phyloP scores from a whole-genome alignment of 1,140 invertebrate genomes.

The Drosophila mauritiana region DNA sequence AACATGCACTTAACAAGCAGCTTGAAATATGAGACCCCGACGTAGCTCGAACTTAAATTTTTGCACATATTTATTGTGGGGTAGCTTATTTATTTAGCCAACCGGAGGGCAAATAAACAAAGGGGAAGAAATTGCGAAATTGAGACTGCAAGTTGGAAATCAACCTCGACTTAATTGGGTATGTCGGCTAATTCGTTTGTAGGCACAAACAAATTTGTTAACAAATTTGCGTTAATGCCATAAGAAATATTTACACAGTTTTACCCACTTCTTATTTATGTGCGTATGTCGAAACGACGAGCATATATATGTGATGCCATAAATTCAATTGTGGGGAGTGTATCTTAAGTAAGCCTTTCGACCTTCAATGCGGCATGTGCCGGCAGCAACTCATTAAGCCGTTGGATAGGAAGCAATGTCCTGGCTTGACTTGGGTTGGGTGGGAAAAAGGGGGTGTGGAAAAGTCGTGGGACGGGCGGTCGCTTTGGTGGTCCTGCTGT shows the following conservation, averaged over 20 bases:
- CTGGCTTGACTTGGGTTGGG: neutral
- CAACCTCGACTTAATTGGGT: constrained; percentile 65
- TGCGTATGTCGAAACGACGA: constrained; percentile 11
- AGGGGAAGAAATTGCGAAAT: neutral
- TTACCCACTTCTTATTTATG: neutral
- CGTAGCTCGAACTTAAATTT: constrained; percentile 72
- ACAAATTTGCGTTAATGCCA: constrained; percentile 80
- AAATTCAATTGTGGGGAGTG: constrained; percentile 70
- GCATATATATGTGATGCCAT: constrained; percentile 61
- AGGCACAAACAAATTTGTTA: constrained; percentile 82
- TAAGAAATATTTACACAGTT: constrained; percentile 74
- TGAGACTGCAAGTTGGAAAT: constrained; percentile 47
- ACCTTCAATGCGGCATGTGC: constrained; percentile 82
- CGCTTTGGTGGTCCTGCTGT: constrained; percentile 17
- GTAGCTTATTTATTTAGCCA: constrained; percentile 62
- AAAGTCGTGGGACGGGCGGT: constrained; percentile 4
- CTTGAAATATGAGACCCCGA: constrained; percentile 75
- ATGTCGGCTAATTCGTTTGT: constrained; percentile 75
- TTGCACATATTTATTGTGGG: constrained; percentile 68
- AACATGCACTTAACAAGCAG: constrained; percentile 83
- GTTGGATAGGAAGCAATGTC: constrained; percentile 32
- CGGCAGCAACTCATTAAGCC: constrained; percentile 75
- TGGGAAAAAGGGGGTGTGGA: neutral
- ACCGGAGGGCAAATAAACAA: neutral
- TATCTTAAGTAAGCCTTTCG: constrained; percentile 72